phyloP scores from a whole-genome alignment of 2,113 vertebrate genomes.

The Neopipo cinnamomea region DNA sequence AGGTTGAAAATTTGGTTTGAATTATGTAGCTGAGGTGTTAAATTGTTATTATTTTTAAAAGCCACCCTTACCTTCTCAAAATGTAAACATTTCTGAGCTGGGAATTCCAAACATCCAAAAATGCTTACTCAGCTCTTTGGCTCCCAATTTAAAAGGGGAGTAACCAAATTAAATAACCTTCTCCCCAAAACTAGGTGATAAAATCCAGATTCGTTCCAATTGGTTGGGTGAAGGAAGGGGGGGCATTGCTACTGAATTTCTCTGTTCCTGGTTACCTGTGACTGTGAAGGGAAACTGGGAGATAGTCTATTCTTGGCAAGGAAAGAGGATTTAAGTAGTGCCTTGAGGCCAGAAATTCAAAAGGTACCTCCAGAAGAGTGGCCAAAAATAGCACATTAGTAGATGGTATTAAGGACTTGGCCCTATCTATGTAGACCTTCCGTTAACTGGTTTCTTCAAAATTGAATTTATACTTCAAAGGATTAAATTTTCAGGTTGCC shows the following conservation, averaged over 20 bases:
- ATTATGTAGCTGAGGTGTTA: fast-evolving
- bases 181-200: not conserved
- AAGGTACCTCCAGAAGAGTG: not conserved
- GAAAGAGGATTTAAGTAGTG: not conserved
- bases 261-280: not conserved
- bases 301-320: not conserved
- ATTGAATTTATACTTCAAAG: conserved; percentile 18
- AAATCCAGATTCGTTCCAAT: not conserved
- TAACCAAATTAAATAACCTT: not conserved
- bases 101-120: not conserved
- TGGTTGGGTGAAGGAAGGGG: not conserved
- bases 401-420: not conserved
- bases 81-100: not conserved
- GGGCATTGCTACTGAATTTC: not conserved
- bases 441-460: not conserved
- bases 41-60: not conserved
- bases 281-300: not conserved
- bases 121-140: not conserved
- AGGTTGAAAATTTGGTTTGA: not conserved
- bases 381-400: not conserved
- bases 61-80: not conserved
- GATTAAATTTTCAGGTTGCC: conserved; percentile 22
- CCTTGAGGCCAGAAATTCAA: not conserved
- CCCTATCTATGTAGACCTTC: not conserved
- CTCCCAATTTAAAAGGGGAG: not conserved